Evolutionary conservation across 2,797 vertebrate species (phyloP).

Genomic region (Gymnothorax javanicus): DNA sequence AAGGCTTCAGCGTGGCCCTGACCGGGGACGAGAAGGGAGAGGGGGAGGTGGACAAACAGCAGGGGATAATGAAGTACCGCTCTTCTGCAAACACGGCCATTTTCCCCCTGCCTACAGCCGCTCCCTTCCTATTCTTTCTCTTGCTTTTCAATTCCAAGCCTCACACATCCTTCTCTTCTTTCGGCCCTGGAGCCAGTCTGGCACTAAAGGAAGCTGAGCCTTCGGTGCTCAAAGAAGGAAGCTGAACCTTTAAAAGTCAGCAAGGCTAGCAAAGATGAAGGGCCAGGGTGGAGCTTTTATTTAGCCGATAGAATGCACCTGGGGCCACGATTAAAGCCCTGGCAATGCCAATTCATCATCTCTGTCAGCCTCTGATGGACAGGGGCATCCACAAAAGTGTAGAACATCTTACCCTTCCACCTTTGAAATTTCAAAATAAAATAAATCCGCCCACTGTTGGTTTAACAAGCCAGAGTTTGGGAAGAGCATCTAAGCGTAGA

Average conservation of each 20-base stretch:
- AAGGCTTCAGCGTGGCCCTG: conserved; percentile 67
- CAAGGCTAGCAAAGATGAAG: neutral
- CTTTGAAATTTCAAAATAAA: neutral
- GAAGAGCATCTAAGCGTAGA: neutral
- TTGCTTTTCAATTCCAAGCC: conserved; percentile 45
- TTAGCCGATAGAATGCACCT: neutral
- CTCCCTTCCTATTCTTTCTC: neutral
- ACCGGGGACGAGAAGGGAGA: conserved; percentile 44
- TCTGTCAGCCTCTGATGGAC: neutral
- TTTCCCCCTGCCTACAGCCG: conserved; percentile 55
- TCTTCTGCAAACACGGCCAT: conserved; percentile 67
- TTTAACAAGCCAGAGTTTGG: neutral
- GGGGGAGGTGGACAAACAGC: conserved; percentile 58
- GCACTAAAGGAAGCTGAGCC: neutral
- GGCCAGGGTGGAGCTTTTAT: conserved; percentile 26
- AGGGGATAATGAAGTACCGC: conserved; percentile 70
- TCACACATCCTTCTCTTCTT: conserved; percentile 42
- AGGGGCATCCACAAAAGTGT: neutral
- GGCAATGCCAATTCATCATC: conserved; percentile 18
- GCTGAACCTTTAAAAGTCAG: neutral
- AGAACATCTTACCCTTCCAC: neutral
- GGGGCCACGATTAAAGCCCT: neutral
- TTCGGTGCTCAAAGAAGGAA: too few species aligned
- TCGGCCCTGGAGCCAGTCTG: neutral
- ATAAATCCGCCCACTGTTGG: neutral